Base-by-base conservation (phyloP, 2,797 vertebrate species). In the Clamator glandarius region DNA sequence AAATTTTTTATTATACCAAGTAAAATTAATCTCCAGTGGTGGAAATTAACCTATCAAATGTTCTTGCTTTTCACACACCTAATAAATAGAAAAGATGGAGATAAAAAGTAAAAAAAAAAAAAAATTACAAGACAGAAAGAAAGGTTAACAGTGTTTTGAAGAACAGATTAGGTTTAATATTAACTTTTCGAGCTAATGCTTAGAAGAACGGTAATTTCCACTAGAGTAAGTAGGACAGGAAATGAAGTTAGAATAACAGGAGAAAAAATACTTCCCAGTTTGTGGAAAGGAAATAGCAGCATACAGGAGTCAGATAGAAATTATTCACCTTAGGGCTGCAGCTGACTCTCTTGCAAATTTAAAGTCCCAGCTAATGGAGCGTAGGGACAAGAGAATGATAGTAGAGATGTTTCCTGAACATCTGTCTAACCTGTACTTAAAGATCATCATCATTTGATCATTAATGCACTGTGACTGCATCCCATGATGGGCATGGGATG, bases 351-450 rank as follows among this genome's bases (percentile, higher is more conserved):
- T 90, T 59, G 86, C 57, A 91, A 82, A 83, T 70, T 62, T 95
- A 74, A 92, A 93, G 89, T 63, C 74, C 44, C 91, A 93, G 82
- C 87, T 96, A 90, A 64, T 70, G 78, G 93, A 95, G 91, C 94
- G 89, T 70, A 92, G 90, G 86, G 74, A 70, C 89, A 84, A 90
- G 28, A 92, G 33, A 92, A 48, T 36, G 75, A 82, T 4, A 90
- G 26, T 7, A 58, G 50, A 87, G 63, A 57, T 64, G 41, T 29
- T 82, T 72, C 87, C 84, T 70, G 63, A 72, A 83, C 74, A 55
- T 69, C 35, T 70, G 29, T 61, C 85, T 90, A 70, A 90, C 63
- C 29, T 50, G 46, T 51, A 42, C 86, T 90, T 87, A 75, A 93
- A 87, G 58, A 79, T 63, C 42, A 86, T n/a, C 39, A 82, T 46